These are phyloP conservation scores for Nephrotoma flavescens DNA, from an alignment of 2,888 invertebrate species.

Conservation along the genomic window DNA sequence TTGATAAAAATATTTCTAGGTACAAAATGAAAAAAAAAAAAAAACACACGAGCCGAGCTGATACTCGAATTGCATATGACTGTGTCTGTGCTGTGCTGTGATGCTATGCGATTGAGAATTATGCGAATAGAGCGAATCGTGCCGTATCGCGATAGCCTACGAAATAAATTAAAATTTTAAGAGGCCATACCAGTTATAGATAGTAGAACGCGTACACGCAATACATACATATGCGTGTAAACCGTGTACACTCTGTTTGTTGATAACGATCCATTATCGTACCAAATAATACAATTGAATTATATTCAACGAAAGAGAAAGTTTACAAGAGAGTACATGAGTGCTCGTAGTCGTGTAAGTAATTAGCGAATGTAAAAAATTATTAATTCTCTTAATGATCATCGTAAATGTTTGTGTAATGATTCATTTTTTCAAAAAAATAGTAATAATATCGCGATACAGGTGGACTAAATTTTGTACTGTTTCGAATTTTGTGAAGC, in stretches of 20 bases:
- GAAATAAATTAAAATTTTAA: not conserved
- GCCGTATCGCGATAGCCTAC: not conserved
- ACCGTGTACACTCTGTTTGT: not conserved
- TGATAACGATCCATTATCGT: not conserved
- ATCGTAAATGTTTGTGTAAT: not conserved
- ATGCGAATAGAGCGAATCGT: not conserved
- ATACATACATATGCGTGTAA: not conserved
- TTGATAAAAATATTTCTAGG: not conserved
- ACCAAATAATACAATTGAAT: not conserved
- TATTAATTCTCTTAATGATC: not conserved
- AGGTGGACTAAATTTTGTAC: not conserved
- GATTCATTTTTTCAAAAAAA: not conserved
- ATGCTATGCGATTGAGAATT: not conserved
- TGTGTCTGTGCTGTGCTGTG: not conserved
- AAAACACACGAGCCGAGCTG: not conserved
- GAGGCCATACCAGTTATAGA: not conserved
- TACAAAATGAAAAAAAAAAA: not conserved
- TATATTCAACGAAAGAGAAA: not conserved
- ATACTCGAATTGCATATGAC: not conserved
- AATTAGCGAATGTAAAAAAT: no score
- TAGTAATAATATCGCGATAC: not conserved
- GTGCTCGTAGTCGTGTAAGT: not conserved
- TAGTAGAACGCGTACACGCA: not conserved
- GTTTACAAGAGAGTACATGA: not conserved
- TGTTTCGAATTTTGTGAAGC: not conserved